Conservation (phyloP, 2,113 vertebrate species). For the Camelus dromedarius region DNA sequence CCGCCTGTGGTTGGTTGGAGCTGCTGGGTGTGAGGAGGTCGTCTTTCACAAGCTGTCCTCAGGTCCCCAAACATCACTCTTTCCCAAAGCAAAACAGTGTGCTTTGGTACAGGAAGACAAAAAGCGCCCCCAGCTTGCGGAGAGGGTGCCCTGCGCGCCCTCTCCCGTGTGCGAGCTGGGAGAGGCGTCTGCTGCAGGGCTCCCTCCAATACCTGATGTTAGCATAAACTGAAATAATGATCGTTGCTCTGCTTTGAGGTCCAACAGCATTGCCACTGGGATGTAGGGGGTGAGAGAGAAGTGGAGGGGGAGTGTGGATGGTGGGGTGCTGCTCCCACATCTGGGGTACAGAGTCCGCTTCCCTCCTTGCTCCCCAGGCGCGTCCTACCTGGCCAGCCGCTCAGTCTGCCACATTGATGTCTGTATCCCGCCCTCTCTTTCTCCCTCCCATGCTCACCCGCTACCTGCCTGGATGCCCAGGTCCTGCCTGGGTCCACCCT, state of each 20-base stretch:
- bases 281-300: not conserved
- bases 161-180: too few species aligned
- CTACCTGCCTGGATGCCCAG: not conserved
- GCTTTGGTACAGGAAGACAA: not conserved
- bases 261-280: not conserved
- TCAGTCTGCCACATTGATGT: rapidly evolving
- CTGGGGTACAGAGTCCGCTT: rapidly evolving
- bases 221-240: too few species aligned
- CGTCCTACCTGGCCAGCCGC: not conserved
- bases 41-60: not conserved
- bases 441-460: not conserved
- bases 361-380: not conserved
- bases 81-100: not conserved
- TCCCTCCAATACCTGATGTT: too few species aligned
- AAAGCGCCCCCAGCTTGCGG: too few species aligned
- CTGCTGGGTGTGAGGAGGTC: not conserved
- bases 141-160: too few species aligned
- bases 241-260: not conserved
- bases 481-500: too few species aligned
- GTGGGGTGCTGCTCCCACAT: rapidly evolving
- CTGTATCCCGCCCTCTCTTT: too few species aligned
- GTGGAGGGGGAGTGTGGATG: rapidly evolving
- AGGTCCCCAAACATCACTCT: not conserved
- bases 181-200: too few species aligned
- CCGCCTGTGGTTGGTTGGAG: not conserved